Base-by-base conservation (phyloP, 2,113 vertebrate species). In the Tylochromis polylepis region DNA sequence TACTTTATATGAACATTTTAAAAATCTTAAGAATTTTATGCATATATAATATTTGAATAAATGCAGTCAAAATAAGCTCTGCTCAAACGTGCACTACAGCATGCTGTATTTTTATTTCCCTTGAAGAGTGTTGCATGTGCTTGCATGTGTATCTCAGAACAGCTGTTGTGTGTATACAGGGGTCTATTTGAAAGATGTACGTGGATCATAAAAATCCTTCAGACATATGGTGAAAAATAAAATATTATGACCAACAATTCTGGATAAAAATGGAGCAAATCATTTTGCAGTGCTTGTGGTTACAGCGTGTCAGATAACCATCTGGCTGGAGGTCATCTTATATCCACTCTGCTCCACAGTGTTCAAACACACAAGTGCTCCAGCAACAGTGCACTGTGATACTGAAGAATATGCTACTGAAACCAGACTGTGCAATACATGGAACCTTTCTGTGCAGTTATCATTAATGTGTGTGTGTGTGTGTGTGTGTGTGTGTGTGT, bases 241-340 rank as follows among this genome's bases (percentile, higher is more conserved):
- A 53, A 79, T 70, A 27, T 12, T 9, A 60, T 4, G 20, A 4
- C n/a, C 36, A 38, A 72, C 83, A n/a, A 16, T 53, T 22, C 43
- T 78, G 15, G 11, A 56, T 79, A 0, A 43, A 89, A 62, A 38
- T 6, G 20, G 46, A 79, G 27, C 7, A 81, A 51, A 67, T 43
- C 27, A 46, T 80, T 22, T 15, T 78, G 53, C 38, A 49, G 4
- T n/a, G 34, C 29, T 79, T 67, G 58, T 49, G 53, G 59, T 49
- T 51, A 18, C 43, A 75, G 24, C 22, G 77, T n/a, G 77, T 89
- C 89, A 46, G 87, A 83, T 79, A 87, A 89, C 58, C 60, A 89
- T 86, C 62, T 91, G 85, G 31, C 49, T 62, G 4, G 75, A 87
- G 86, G 92, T 94, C 88, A 89, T 82, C 67, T 89, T 82, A 38